phyloP scores from a whole-genome alignment of 2,797 vertebrate species.

The Arremon aurantiirostris region DNA sequence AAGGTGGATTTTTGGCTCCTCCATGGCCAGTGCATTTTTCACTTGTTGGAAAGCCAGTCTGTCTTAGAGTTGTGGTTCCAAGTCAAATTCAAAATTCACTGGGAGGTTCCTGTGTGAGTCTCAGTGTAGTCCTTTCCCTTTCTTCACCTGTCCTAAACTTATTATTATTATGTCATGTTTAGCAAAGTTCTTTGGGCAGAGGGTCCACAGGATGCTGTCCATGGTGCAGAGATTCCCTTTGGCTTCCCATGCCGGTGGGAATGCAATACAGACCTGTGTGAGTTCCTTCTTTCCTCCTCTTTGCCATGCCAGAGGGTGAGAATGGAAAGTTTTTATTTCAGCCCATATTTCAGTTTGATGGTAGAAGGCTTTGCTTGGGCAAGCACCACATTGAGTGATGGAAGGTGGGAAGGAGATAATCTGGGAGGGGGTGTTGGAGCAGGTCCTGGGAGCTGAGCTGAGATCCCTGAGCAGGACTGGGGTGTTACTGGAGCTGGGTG shows the following conservation, averaged over 20 bases:
- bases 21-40: neutral
- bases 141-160: no score
- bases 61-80: neutral
- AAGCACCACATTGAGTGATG: neutral
- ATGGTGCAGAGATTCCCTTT: neutral
- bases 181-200: neutral
- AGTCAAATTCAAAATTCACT: no score
- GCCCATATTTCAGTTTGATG: neutral
- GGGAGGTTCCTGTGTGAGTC: no score
- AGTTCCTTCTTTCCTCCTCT: neutral
- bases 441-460: neutral
- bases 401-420: neutral
- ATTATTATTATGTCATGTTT: neutral
- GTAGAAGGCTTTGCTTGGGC: neutral
- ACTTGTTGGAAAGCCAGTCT: neutral
- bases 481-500: neutral
- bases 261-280: neutral
- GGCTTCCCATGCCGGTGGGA: neutral
- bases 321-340: neutral
- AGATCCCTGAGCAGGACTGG: neutral
- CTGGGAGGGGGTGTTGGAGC: neutral
- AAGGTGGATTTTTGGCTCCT: neutral
- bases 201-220: neutral
- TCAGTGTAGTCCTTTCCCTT: no score
- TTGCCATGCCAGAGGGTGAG: neutral